A percentile compares a stretch with the other conserved stretches of the same genome.
phyloP scores from a whole-genome alignment of 2,113 vertebrate genomes.

The Piaya cayana region DNA sequence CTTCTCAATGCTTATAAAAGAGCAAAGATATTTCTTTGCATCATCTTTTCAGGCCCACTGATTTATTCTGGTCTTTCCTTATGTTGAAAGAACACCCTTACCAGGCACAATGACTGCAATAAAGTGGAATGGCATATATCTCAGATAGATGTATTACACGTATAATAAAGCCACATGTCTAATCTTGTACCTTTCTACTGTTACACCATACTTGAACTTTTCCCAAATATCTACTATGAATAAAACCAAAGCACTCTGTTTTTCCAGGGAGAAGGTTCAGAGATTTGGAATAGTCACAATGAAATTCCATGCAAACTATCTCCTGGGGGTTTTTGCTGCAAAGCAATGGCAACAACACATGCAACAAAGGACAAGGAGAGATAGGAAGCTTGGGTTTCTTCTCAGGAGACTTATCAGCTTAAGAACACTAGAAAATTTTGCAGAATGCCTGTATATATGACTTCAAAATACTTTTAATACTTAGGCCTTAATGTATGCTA shows the following conservation, averaged over 20 bases:
- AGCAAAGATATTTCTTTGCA: neutral
- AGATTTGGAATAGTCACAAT: neutral
- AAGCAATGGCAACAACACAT: neutral
- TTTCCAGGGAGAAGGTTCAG: neutral
- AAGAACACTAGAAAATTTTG: neutral
- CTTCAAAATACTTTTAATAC: neutral
- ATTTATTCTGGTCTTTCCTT: neutral
- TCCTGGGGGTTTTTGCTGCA: neutral
- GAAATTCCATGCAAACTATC: neutral
- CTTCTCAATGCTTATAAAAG: neutral
- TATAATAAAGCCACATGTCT: neutral
- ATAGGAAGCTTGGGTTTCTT: neutral
- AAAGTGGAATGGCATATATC: neutral
- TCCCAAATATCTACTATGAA: neutral
- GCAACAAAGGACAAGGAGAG: neutral
- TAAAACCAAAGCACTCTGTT: accelerated
- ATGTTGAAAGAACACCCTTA: accelerated
- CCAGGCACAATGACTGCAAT: neutral
- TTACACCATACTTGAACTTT: neutral
- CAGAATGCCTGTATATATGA: neutral
- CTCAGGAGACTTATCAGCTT: neutral
- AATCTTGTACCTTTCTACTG: neutral
- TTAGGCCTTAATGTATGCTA: neutral
- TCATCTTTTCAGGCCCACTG: neutral
- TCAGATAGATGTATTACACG: neutral